A percentile compares a stretch with the other conserved stretches of the same genome.
Conservation (phyloP, 2,113 vertebrate genomes). For the Coturnix japonica region DNA sequence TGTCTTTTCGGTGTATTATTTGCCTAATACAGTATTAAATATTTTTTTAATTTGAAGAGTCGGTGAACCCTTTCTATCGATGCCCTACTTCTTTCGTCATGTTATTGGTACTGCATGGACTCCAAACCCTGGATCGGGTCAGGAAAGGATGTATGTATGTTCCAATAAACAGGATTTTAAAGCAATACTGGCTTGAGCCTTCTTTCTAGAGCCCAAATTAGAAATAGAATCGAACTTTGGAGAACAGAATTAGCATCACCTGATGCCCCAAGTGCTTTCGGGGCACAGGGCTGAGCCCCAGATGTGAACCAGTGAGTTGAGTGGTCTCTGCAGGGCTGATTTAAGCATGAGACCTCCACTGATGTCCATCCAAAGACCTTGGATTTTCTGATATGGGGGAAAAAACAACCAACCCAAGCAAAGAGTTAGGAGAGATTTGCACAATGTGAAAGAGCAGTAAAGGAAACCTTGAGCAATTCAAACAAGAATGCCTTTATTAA, state of each 20-base stretch:
- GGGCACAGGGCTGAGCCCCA: not conserved
- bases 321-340: not conserved
- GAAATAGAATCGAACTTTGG: not conserved
- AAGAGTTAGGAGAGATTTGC: not conserved
- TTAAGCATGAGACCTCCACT: not conserved
- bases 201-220: conserved; percentile 32
- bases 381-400: not conserved
- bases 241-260: not conserved
- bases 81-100: conserved; percentile 62
- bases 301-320: not conserved
- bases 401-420: not conserved
- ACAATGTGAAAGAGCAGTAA: rapidly evolving
- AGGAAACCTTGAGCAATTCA: conserved; percentile 58
- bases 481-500: conserved; percentile 92
- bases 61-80: conserved; percentile 66
- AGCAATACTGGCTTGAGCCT: conserved; percentile 47
- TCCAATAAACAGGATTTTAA: conserved; percentile 83
- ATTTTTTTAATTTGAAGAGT: conserved; percentile 76
- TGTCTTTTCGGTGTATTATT: conserved; percentile 62
- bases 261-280: not conserved
- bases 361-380: not conserved
- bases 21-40: conserved; percentile 67
- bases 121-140: conserved; percentile 68
- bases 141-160: conserved; percentile 72
- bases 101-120: conserved; percentile 75